Percentiles rank a stretch among this genome's conserved stretches.
Evolutionary conservation across 2,113 vertebrate species (phyloP).

Genomic region (Eolophus roseicapilla): DNA sequence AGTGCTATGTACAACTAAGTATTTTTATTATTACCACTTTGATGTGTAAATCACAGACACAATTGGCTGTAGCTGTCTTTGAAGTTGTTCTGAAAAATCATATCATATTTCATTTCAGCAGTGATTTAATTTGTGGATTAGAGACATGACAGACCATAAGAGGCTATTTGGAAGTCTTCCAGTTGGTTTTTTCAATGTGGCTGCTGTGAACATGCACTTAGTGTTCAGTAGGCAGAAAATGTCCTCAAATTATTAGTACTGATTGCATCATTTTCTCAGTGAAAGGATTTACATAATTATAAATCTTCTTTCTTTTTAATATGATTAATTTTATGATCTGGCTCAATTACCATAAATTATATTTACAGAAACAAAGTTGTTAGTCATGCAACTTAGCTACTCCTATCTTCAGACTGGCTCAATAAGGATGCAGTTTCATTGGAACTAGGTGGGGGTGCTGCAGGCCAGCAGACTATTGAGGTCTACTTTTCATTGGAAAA

Average conservation of each 20-base stretch:
- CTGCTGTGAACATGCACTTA: background rate
- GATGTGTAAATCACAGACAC: conserved; percentile 41
- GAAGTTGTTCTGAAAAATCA: conserved; percentile 52
- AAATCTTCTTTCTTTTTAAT: background rate
- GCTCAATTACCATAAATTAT: background rate
- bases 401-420: background rate
- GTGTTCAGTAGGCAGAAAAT: conserved; percentile 8
- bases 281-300: background rate
- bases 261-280: conserved; percentile 7
- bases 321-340: background rate
- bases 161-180: conserved; percentile 47
- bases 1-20: conserved; percentile 13
- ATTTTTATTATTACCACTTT: conserved; percentile 49
- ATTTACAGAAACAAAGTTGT: background rate
- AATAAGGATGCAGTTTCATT: background rate
- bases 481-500: background rate
- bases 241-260: background rate
- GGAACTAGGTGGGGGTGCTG: background rate
- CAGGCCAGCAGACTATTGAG: background rate
- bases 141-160: conserved; percentile 30
- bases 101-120: conserved; percentile 13
- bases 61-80: conserved; percentile 37
- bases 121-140: conserved; percentile 48
- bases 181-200: background rate
- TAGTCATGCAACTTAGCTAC: background rate